These are phyloP conservation scores for Ectropis grisescens DNA, from an alignment of 1,140 invertebrate genomes.

Conservation along the genomic window DNA sequence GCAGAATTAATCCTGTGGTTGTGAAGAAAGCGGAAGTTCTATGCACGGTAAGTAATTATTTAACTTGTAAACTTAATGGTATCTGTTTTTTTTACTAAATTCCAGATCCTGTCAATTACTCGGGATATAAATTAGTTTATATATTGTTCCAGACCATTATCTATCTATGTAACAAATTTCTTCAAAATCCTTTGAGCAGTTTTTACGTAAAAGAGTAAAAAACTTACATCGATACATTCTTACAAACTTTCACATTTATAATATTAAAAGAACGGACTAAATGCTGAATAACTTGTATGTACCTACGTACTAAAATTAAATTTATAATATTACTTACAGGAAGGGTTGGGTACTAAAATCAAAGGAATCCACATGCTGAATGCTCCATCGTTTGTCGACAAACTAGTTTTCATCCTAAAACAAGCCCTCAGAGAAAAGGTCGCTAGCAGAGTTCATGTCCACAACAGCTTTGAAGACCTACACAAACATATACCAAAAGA, in stretches of 20 bases:
- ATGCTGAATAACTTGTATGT: slow-evolving; percentile 8
- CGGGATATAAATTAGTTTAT: no score
- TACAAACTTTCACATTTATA: no score
- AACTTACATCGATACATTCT: no score
- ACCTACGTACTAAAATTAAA: slow-evolving; percentile 11
- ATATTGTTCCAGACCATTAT: no score
- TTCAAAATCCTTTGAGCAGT: no score
- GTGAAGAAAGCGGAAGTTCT: slow-evolving; percentile 28
- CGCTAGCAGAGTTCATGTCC: slow-evolving; percentile 52
- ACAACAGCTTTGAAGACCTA: slow-evolving; percentile 51
- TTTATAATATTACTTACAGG: slow-evolving; percentile 43
- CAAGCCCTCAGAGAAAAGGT: slow-evolving; percentile 61
- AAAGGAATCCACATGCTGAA: slow-evolving; percentile 74
- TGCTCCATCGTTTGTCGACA: slow-evolving; percentile 59
- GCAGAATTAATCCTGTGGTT: slow-evolving; percentile 27
- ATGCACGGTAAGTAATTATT: slow-evolving; percentile 19
- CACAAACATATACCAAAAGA: slow-evolving; percentile 62
- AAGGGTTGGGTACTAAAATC: slow-evolving; percentile 72
- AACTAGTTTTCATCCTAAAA: slow-evolving; percentile 55
- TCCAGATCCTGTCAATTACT: not conserved
- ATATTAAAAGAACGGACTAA: not conserved
- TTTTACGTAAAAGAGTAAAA: no score
- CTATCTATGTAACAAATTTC: no score
- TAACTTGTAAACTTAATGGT: not conserved
- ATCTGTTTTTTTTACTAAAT: not conserved